Evolutionary conservation across 2,797 vertebrate species (phyloP).

Genomic region (Enteromius viviparus): DNA sequence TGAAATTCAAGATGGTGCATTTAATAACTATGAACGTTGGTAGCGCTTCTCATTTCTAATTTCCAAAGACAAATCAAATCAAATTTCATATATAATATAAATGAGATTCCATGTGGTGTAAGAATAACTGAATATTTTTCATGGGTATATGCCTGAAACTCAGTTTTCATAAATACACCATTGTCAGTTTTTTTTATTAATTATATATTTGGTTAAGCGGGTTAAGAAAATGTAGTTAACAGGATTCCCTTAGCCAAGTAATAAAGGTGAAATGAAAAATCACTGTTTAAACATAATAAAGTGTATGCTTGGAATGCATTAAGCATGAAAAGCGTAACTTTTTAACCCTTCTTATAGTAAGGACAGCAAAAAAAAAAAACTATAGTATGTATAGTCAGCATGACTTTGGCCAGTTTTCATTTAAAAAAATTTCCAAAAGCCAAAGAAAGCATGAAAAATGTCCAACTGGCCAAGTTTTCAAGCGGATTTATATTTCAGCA

Average conservation of each 20-base stretch:
- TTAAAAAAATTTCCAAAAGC: neutral
- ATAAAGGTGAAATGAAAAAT: neutral
- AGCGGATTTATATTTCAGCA: neutral
- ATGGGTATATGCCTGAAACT: slow-evolving; percentile 9
- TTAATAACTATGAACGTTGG: neutral
- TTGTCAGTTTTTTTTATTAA: neutral
- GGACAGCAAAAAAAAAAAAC: slow-evolving; percentile 21
- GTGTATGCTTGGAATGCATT: neutral
- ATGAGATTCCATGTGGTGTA: neutral
- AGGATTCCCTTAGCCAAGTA: neutral
- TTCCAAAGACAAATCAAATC: slow-evolving; percentile 27
- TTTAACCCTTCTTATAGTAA: slow-evolving; percentile 22
- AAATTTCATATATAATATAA: neutral
- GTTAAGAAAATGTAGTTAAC: neutral
- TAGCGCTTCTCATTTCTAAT: neutral
- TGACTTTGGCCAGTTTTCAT: slow-evolving; percentile 12
- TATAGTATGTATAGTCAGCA: slow-evolving; percentile 30
- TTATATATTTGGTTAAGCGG: neutral
- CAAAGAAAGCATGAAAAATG: neutral
- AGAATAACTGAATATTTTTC: slow-evolving; percentile 12
- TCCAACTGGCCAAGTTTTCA: neutral
- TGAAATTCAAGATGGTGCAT: slow-evolving; percentile 14
- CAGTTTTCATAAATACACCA: neutral
- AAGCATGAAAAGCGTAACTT: neutral
- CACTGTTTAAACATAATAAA: neutral